A percentile compares a stretch with the other conserved stretches of the same genome.
These are phyloP conservation scores for Chydorus sphaericus DNA, from an alignment of 2,888 invertebrate genomes.

Conservation along the genomic window DNA sequence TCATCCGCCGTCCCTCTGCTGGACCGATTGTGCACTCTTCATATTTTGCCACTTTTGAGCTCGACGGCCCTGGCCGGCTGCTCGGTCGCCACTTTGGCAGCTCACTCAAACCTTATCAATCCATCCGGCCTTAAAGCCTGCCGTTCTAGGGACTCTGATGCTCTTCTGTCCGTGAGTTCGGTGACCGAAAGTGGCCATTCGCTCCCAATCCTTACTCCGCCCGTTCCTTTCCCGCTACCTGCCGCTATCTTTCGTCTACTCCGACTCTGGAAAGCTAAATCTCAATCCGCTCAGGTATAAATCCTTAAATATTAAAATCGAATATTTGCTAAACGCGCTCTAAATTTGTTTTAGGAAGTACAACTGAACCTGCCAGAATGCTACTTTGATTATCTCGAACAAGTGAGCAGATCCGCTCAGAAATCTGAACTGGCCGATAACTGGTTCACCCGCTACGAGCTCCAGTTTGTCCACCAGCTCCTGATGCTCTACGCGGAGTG, in stretches of 20 bases:
- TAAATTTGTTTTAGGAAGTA: not conserved
- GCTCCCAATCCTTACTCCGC: conserved; percentile 19
- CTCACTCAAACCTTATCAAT: not conserved
- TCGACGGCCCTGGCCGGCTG: conserved; percentile 5
- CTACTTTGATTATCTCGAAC: conserved; percentile 22
- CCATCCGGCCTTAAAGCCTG: not conserved
- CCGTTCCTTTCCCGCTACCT: conserved; percentile 21
- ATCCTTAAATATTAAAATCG: not conserved
- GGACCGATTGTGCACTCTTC: not conserved
- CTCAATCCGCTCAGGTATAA: conserved; percentile 12
- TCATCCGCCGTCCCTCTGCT: conserved; percentile 2
- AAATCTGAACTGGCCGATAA: conserved; percentile 19
- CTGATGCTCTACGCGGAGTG: conserved; percentile 21
- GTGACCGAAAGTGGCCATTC: conserved; percentile 20
- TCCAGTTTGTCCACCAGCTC: conserved; percentile 24
- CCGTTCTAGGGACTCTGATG: conserved; percentile 19
- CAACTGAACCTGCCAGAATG: not conserved
- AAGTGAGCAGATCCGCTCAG: conserved; percentile 19
- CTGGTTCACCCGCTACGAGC: conserved; percentile 27
- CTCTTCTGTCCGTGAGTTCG: conserved; percentile 22
- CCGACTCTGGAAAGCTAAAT: not conserved
- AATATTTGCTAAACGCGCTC: not conserved
- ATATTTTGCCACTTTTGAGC: not conserved
- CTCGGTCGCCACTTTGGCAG: conserved; percentile 1
- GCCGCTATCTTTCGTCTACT: conserved; percentile 19